Percentiles rank a stretch among this genome's conserved stretches.
phyloP scores from a whole-genome alignment of 2,888 invertebrate genomes.

The Dione juno region DNA sequence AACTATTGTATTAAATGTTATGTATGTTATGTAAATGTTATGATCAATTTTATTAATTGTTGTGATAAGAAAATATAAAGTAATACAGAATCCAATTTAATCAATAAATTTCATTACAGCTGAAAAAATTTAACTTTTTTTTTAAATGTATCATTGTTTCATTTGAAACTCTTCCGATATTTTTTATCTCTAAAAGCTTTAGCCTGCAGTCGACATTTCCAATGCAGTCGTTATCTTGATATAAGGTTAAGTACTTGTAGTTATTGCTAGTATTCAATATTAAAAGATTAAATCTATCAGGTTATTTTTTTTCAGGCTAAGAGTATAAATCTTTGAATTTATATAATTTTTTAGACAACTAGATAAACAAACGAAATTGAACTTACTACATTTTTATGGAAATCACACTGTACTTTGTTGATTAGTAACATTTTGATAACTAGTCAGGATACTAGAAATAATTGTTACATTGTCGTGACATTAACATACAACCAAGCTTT shows the following conservation, averaged over 20 bases:
- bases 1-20: no score
- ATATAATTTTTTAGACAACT: not conserved
- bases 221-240: slow-evolving; percentile 32
- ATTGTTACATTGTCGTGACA: not conserved
- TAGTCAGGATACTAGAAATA: no score
- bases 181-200: slow-evolving; percentile 7
- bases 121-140: slow-evolving; percentile 9
- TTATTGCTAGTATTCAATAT: slow-evolving; percentile 7
- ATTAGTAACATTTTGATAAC: not conserved
- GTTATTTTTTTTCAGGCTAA: not conserved
- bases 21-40: no score
- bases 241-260: slow-evolving; percentile 18
- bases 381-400: no score
- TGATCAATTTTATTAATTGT: not conserved
- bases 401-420: no score
- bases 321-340: not conserved
- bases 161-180: slow-evolving; percentile 17
- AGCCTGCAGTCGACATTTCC: slow-evolving; percentile 31
- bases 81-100: slow-evolving; percentile 8
- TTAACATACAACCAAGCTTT: no score
- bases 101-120: not conserved
- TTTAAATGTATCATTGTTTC: slow-evolving; percentile 10
- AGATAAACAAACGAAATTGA: no score
- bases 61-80: not conserved
- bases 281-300: not conserved